These are phyloP conservation scores for Falco rusticolus DNA, from an alignment of 2,797 vertebrate genomes.

Conservation along the genomic window DNA sequence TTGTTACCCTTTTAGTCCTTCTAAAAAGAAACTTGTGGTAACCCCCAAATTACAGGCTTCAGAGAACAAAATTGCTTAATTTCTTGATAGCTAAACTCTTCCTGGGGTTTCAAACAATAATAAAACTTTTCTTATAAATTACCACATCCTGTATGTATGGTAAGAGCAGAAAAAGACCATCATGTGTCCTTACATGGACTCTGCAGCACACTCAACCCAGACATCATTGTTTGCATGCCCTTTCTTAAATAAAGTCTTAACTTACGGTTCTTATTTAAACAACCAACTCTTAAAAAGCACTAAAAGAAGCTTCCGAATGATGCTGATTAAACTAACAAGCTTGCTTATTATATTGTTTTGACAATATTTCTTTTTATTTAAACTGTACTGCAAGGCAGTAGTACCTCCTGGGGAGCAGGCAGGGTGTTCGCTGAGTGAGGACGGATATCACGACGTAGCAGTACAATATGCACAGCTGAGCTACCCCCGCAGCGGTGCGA, in stretches of 20 bases:
- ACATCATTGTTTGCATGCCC: not conserved
- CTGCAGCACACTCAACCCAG: not conserved
- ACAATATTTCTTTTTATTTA: not conserved
- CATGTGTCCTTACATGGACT: not conserved
- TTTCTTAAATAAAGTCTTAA: not conserved
- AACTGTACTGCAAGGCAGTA: not conserved
- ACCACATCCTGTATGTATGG: not conserved
- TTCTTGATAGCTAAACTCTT: not conserved
- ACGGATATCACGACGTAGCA: not conserved
- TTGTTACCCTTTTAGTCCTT: not conserved
- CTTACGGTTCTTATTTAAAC: not conserved
- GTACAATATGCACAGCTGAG: not conserved
- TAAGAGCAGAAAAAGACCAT: not conserved
- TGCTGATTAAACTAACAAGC: not conserved
- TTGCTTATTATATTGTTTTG: not conserved
- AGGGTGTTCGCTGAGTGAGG: not conserved
- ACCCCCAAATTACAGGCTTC: not conserved
- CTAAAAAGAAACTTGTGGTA: not conserved
- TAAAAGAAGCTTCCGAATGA: not conserved
- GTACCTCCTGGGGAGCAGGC: not conserved
- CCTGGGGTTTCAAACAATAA: not conserved
- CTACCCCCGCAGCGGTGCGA: not conserved
- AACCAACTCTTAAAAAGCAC: not conserved
- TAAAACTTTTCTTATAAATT: not conserved
- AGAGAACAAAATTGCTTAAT: not conserved